A percentile compares a stretch with the other conserved stretches of the same genome.
These are phyloP conservation scores for Polymixis flavicincta DNA, from an alignment of 2,888 invertebrate species.

Conservation along the genomic window DNA sequence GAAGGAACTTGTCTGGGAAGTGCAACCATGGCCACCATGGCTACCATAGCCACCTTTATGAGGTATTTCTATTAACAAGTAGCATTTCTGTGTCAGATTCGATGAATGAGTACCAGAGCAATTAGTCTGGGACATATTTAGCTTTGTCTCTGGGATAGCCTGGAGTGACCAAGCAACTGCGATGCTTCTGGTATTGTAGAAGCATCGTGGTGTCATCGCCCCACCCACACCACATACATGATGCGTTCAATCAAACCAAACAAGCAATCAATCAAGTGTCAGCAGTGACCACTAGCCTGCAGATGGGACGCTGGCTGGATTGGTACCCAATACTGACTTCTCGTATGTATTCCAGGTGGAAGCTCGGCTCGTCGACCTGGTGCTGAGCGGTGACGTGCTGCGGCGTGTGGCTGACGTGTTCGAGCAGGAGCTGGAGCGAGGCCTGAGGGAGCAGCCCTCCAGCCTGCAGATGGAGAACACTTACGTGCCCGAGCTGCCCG, in stretches of 20 bases:
- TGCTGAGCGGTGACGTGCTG: constrained; percentile 80
- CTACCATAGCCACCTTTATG: no score
- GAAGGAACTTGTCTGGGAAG: background rate
- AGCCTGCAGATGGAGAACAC: constrained; percentile 95
- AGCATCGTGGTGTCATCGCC: background rate
- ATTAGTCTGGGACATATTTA: background rate
- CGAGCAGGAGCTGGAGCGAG: constrained; percentile 91
- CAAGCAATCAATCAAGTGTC: background rate
- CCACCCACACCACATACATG: background rate
- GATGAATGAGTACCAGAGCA: background rate
- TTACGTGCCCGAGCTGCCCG: constrained; percentile 93
- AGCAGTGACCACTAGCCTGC: background rate
- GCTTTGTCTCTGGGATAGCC: background rate
- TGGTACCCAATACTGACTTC: background rate
- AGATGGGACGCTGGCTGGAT: background rate
- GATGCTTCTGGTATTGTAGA: background rate
- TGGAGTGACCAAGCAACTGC: background rate
- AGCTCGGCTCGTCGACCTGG: constrained; percentile 74
- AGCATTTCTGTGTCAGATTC: background rate
- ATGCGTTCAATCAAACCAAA: no score
- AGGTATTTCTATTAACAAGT: background rate
- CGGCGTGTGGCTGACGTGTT: constrained; percentile 91
- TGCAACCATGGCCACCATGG: no score
- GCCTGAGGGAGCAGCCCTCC: constrained; percentile 91
- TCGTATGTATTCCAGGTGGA: constrained; percentile 72